Evolutionary conservation across 2,888 invertebrate genomes (phyloP).

Genomic region (Lasius platythorax): DNA sequence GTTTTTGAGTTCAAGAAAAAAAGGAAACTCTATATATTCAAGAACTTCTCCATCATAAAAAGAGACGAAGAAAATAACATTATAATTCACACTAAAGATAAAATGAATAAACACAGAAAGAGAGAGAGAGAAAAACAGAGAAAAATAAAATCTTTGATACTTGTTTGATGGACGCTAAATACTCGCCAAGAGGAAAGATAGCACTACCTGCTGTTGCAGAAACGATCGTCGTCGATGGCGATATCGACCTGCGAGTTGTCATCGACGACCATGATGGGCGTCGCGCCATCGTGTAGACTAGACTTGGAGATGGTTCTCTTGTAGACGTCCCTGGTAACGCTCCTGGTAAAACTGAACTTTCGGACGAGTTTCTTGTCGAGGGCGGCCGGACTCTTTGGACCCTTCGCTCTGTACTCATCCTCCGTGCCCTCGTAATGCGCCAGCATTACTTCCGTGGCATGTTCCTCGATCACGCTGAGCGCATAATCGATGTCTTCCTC

Average conservation of each 20-base stretch:
- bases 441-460: constrained; percentile 88
- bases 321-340: constrained; percentile 87
- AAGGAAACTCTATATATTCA: background rate
- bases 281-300: constrained; percentile 87
- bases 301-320: constrained; percentile 87
- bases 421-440: constrained; percentile 83
- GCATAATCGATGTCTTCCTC: constrained; percentile 91
- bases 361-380: constrained; percentile 87
- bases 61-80: background rate
- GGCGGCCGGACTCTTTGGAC: constrained; percentile 85
- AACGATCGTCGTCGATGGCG: constrained; percentile 81
- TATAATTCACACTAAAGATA: background rate
- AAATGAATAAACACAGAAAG: background rate
- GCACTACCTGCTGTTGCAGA: constrained; percentile 84
- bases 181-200: constrained; percentile 23
- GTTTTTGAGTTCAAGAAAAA: background rate
- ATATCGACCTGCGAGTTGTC: constrained; percentile 80
- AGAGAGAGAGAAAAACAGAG: background rate
- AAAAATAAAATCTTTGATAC: background rate
- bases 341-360: constrained; percentile 88
- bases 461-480: constrained; percentile 88
- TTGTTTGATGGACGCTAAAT: background rate
- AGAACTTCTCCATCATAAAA: background rate
- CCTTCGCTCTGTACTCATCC: constrained; percentile 84
- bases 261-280: constrained; percentile 87